Conservation (phyloP, 2,113 vertebrate species). For the Dromiciops gliroides region DNA sequence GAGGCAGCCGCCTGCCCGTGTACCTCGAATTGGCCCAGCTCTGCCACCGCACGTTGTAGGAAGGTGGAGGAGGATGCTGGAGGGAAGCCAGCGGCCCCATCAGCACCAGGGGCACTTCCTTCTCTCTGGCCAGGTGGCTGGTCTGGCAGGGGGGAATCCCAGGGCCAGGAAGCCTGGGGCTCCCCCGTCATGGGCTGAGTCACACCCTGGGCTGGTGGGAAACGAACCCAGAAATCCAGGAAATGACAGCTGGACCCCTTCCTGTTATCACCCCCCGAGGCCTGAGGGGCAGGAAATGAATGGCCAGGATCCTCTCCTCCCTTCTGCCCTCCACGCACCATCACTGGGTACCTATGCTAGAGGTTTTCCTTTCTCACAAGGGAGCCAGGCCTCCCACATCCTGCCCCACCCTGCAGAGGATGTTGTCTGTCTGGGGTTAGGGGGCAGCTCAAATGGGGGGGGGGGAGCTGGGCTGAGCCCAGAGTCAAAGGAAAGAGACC, state of each 20-base stretch:
- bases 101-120: constrained; percentile 63
- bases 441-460: not conserved
- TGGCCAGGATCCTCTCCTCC: not conserved
- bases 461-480: no score
- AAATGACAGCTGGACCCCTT: constrained; percentile 81
- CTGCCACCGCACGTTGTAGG: not conserved
- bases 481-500: not conserved
- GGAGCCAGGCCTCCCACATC: not conserved
- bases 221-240: constrained; percentile 76
- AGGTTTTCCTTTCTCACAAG: not conserved
- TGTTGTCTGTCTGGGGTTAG: not conserved
- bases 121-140: constrained; percentile 72
- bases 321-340: not conserved
- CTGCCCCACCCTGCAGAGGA: not conserved
- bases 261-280: constrained; percentile 79
- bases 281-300: not conserved
- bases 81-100: not conserved
- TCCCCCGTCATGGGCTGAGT: constrained; percentile 51
- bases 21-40: not conserved
- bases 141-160: constrained; percentile 58
- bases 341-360: not conserved
- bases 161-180: constrained; percentile 74
- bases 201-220: constrained; percentile 78
- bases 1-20: not conserved
- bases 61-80: not conserved